Percentiles rank a stretch among this genome's conserved stretches.
Evolutionary conservation across 1,140 invertebrate species (phyloP).

Genomic region (Bombus difficillimus): DNA sequence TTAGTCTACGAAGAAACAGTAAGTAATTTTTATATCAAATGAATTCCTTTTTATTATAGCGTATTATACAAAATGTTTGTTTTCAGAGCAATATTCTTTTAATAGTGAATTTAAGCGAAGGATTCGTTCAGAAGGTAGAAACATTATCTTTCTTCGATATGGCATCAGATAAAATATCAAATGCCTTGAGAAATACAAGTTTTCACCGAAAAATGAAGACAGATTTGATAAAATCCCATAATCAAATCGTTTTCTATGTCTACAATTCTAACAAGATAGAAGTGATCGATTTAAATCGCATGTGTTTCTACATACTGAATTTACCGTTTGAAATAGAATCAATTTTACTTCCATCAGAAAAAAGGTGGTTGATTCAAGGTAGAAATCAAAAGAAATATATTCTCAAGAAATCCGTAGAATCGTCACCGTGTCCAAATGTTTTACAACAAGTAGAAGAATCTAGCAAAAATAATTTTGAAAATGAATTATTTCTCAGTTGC

Average conservation of each 20-base stretch:
- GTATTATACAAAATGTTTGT: constrained; percentile 22
- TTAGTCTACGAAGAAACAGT: constrained; percentile 79
- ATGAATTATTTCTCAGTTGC: constrained; percentile 66
- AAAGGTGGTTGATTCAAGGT: constrained; percentile 79
- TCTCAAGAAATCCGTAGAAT: constrained; percentile 68
- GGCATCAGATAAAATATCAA: constrained; percentile 74
- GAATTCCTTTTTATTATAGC: background rate
- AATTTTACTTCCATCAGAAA: constrained; percentile 70
- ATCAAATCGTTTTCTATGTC: constrained; percentile 74
- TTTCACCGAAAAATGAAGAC: constrained; percentile 73
- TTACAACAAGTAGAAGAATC: constrained; percentile 76
- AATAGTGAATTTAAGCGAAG: constrained; percentile 69
- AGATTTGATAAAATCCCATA: constrained; percentile 69
- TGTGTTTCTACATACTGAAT: constrained; percentile 72
- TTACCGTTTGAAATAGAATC: constrained; percentile 78
- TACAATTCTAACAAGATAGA: constrained; percentile 74
- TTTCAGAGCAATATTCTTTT: constrained; percentile 76
- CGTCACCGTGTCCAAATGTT: constrained; percentile 73
- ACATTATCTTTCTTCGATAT: constrained; percentile 74
- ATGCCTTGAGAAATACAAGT: constrained; percentile 66
- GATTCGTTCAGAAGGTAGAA: constrained; percentile 69
- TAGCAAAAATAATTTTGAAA: constrained; percentile 21
- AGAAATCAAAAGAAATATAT: constrained; percentile 71
- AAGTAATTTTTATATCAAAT: constrained; percentile 56
- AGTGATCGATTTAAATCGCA: constrained; percentile 76